Evolutionary conservation across 2,888 invertebrate species (phyloP), one percentile per base, ranked within the genome.

Genomic region (Campaea margaritaria): DNA sequence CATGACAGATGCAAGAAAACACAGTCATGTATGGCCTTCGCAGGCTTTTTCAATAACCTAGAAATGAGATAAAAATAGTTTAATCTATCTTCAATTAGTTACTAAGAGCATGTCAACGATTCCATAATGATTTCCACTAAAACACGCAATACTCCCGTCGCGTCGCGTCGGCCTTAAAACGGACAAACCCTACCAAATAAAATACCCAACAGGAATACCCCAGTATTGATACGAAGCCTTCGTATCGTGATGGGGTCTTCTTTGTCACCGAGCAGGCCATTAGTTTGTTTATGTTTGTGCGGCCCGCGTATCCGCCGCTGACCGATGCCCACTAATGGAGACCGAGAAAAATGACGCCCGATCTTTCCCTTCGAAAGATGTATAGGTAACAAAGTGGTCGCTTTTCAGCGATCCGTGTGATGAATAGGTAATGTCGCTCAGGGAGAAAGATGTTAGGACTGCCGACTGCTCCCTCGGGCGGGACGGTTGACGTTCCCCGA

Each of bases 201-300:
- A 73, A 71, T 75, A 45, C 41, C 38, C 47, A 55, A 67, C n/a
- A 63, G 62, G 65, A 62, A 62, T 64, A 62, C 62, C n/a, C n/a
- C n/a, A 46, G 67, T 72, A 85, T 86, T 82, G 86, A 86, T 87
- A 82, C 78, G 60, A 61, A 64, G 76, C 74, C 75, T 78, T 72
- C 74, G 67, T 73, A 70, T 71, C 76, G 67, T 80, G 83, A 86
- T 84, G 81, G 82, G 73, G 73, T 67, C 76, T 82, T 83, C 85
- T 86, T 87, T 88, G 87, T 88, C 86, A 85, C 77, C 74, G 66
- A 75, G 70, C 75, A 76, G 72, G 71, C 81, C 86, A 87, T 87
- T 85, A 85, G 81, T 82, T 79, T 85, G 83, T 86, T 85, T 87
- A 85, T 85, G 81, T 87, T 83, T 83, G 83, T 70, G 67, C 72